These are phyloP conservation scores for Hemicordylus capensis DNA, from an alignment of 2,113 vertebrate genomes.

Conservation along the genomic window DNA sequence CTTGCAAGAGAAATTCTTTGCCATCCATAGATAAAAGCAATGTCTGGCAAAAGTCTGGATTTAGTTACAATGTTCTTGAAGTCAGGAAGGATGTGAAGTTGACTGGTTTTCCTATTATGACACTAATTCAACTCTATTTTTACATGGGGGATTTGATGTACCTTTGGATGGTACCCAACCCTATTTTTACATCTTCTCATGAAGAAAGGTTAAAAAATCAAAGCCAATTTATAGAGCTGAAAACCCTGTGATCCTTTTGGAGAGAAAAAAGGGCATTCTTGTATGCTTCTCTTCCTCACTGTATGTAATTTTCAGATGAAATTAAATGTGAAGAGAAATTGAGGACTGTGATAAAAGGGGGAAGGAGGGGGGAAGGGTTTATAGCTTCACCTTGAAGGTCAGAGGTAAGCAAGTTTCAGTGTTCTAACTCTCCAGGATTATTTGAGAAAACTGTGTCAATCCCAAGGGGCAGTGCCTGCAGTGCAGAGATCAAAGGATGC, in stretches of 20 bases:
- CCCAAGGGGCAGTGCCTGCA: background rate
- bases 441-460: conserved; percentile 52
- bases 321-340: conserved; percentile 66
- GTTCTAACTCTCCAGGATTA: conserved; percentile 34
- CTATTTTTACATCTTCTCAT: background rate
- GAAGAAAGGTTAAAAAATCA: background rate
- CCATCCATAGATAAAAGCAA: background rate
- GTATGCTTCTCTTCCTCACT: conserved; percentile 34
- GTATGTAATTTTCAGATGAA: conserved; percentile 68
- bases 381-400: conserved; percentile 59
- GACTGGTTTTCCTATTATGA: background rate
- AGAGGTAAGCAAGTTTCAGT: conserved; percentile 48
- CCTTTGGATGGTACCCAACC: background rate
- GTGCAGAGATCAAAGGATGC: conserved; percentile 56
- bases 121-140: background rate
- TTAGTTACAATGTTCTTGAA: background rate
- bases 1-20: background rate
- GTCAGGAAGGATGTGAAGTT: background rate
- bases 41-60: background rate
- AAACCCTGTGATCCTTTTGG: background rate
- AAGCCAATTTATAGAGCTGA: background rate
- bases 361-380: conserved; percentile 41
- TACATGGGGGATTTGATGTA: background rate
- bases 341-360: conserved; percentile 60
- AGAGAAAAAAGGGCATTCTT: conserved; percentile 39